phyloP scores from a whole-genome alignment of 2,797 vertebrate species.

The Crax fasciolata region DNA sequence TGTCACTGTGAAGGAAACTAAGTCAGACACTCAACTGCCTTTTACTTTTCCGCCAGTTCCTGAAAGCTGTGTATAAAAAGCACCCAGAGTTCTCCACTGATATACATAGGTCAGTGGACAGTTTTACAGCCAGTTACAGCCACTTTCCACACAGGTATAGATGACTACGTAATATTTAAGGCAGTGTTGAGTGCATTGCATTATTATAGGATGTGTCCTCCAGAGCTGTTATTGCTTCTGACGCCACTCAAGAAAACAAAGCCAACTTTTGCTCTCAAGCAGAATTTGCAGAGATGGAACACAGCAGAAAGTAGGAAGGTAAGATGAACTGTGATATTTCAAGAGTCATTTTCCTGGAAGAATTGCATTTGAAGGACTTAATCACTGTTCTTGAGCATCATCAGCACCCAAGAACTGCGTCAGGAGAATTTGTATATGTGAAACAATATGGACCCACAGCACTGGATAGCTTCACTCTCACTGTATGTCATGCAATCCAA shows the following conservation, averaged over 20 bases:
- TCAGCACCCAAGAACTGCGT: neutral
- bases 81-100: neutral
- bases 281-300: neutral
- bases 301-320: neutral
- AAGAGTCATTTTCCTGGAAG: neutral
- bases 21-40: neutral
- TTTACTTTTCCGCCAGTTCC: neutral
- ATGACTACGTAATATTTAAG: neutral
- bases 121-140: slow-evolving; percentile 22
- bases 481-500: neutral
- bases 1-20: neutral
- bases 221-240: neutral
- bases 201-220: neutral
- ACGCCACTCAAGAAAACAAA: slow-evolving; percentile 44
- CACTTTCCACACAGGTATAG: slow-evolving; percentile 19
- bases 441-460: neutral
- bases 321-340: neutral
- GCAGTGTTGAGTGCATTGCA: neutral
- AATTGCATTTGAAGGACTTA: neutral
- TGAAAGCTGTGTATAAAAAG: neutral
- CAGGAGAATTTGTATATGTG: neutral
- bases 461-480: neutral
- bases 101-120: neutral
- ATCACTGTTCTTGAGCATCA: neutral
- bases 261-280: neutral